Conservation (phyloP, 2,113 vertebrate species). For the Syngnathus scovelli region DNA sequence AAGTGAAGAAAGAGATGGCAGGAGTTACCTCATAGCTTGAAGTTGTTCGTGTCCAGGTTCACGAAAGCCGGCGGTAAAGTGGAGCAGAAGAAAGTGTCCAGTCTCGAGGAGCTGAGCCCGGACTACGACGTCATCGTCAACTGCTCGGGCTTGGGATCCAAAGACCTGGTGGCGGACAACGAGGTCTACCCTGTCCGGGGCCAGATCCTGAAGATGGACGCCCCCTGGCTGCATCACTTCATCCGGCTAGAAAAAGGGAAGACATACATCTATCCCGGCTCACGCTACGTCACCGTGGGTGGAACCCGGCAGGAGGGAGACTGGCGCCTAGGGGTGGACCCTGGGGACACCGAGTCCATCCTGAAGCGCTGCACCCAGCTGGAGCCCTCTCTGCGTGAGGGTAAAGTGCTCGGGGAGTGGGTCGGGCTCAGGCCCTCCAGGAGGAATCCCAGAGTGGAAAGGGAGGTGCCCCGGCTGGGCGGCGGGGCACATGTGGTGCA, state of each 20-base stretch:
- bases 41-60: conserved; percentile 62
- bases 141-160: conserved; percentile 83
- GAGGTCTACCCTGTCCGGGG: conserved; percentile 76
- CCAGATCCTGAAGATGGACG: conserved; percentile 81
- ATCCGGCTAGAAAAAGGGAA: conserved; percentile 75
- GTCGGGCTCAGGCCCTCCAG: conserved; percentile 85
- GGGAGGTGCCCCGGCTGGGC: conserved; percentile 60
- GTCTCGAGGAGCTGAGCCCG: conserved; percentile 73
- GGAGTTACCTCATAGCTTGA: not conserved
- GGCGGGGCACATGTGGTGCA: conserved; percentile 76
- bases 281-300: conserved; percentile 72
- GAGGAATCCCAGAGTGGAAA: conserved; percentile 71
- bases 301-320: conserved; percentile 77
- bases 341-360: conserved; percentile 67
- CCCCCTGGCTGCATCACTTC: conserved; percentile 90
- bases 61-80: conserved; percentile 69
- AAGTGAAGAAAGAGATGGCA: not conserved
- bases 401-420: conserved; percentile 57
- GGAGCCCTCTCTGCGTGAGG: conserved; percentile 78
- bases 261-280: conserved; percentile 86
- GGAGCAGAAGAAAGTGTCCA: conserved; percentile 64
- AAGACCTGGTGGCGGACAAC: conserved; percentile 66
- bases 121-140: conserved; percentile 82
- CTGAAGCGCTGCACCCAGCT: conserved; percentile 75
- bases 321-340: conserved; percentile 73